phyloP scores from a whole-genome alignment of 2,888 invertebrate genomes.

The Himalopsyche japonica region DNA sequence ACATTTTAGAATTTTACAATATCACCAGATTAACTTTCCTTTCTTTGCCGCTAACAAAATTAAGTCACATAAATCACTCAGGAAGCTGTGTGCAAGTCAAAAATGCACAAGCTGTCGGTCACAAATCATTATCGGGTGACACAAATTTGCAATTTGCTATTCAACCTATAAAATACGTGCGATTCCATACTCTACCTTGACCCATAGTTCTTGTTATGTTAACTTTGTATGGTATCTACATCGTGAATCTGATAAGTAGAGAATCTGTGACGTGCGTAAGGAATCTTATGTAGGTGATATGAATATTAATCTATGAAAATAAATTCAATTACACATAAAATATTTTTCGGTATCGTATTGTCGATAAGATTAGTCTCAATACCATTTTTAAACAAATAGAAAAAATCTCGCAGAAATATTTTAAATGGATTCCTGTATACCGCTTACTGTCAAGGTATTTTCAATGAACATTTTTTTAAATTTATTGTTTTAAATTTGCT shows the following conservation, averaged over 20 bases:
- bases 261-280: not conserved
- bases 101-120: constrained; percentile 40
- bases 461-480: too few species aligned
- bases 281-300: not conserved
- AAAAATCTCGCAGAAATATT: too few species aligned
- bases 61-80: constrained; percentile 40
- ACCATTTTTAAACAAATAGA: too few species aligned
- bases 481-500: too few species aligned
- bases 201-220: not conserved
- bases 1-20: constrained; percentile 6
- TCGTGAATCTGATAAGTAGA: not conserved
- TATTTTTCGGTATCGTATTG: too few species aligned
- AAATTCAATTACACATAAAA: too few species aligned
- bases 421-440: too few species aligned
- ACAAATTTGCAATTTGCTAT: constrained; percentile 38
- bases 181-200: constrained; percentile 15
- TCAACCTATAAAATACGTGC: constrained; percentile 17
- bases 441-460: too few species aligned
- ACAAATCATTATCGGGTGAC: constrained; percentile 39
- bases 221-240: constrained; percentile 11
- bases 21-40: constrained; percentile 31
- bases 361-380: too few species aligned
- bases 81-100: constrained; percentile 35
- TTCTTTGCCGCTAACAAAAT: constrained; percentile 37
- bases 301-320: too few species aligned